Conservation (phyloP, 2,113 vertebrate genomes). For the Solea solea region DNA sequence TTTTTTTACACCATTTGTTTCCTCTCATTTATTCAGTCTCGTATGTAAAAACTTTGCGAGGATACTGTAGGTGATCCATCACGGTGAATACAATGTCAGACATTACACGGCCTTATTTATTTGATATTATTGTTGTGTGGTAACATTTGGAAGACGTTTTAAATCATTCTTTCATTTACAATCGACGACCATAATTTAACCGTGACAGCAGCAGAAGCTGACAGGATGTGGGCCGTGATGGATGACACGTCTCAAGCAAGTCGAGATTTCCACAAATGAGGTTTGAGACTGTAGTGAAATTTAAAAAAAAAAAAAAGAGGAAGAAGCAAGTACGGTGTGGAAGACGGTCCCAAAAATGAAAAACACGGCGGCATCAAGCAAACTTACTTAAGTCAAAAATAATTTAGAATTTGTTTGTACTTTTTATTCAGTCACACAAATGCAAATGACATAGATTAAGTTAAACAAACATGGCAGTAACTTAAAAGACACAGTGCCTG, state of each 20-base stretch:
- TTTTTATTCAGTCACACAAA: too few species aligned
- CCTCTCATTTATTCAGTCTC: neutral
- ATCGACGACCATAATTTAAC: slow-evolving; percentile 10
- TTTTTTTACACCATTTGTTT: neutral
- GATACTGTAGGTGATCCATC: slow-evolving; percentile 28
- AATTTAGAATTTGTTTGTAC: too few species aligned
- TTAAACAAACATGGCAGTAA: too few species aligned
- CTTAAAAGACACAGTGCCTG: too few species aligned
- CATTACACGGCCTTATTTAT: slow-evolving; percentile 7
- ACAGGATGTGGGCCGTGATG: slow-evolving; percentile 21
- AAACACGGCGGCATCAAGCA: neutral
- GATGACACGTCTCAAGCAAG: slow-evolving; percentile 15
- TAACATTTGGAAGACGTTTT: slow-evolving; percentile 11
- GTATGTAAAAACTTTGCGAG: slow-evolving; percentile 4
- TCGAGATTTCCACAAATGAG: slow-evolving; percentile 17
- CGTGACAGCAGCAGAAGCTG: slow-evolving; percentile 7
- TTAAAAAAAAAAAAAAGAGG: neutral
- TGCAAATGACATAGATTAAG: too few species aligned
- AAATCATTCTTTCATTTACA: slow-evolving; percentile 19
- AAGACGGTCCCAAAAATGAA: neutral
- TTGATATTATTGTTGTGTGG: slow-evolving; percentile 7
- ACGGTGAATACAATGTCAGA: slow-evolving; percentile 24
- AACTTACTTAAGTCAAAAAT: slow-evolving; percentile 7
- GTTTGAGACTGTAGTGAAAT: slow-evolving; percentile 7
- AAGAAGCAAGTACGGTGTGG: neutral